Percentiles rank a stretch among this genome's conserved stretches.
phyloP scores from a whole-genome alignment of 2,113 vertebrate species.

The Myocastor coypus region DNA sequence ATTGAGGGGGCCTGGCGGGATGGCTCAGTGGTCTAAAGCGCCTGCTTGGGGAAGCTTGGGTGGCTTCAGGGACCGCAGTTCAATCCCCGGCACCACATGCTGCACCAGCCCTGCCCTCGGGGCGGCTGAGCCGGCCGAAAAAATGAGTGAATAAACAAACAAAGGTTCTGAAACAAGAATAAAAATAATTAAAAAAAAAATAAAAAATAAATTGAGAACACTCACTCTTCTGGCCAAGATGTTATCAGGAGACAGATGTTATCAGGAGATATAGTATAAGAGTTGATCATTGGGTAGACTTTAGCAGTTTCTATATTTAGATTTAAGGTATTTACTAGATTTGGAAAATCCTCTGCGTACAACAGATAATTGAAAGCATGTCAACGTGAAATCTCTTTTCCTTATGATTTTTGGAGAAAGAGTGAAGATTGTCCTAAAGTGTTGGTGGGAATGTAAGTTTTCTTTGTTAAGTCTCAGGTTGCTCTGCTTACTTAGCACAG shows the following conservation, averaged over 20 bases:
- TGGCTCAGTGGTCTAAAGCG: too few relatives aligned
- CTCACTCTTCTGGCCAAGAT: not conserved
- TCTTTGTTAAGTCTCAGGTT: not conserved
- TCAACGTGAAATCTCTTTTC: not conserved
- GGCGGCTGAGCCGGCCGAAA: too few relatives aligned
- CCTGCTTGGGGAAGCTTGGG: too few relatives aligned
- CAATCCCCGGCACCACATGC: too few relatives aligned
- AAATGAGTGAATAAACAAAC: too few relatives aligned
- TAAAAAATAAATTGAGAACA: not conserved
- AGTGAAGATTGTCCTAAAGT: not conserved
- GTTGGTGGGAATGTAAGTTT: not conserved
- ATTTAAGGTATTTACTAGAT: not conserved
- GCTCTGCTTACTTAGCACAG: not conserved
- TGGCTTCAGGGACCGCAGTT: too few relatives aligned
- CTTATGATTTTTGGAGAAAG: constrained; percentile 9
- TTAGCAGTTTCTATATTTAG: not conserved
- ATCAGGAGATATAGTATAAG: too few relatives aligned
- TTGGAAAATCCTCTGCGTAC: constrained; percentile 20
- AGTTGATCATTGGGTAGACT: not conserved
- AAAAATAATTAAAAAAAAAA: too few relatives aligned
- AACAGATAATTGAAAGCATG: not conserved
- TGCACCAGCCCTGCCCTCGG: too few relatives aligned
- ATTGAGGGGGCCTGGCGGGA: too few relatives aligned
- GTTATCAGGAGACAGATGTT: not conserved
- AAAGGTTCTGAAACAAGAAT: too few relatives aligned